A percentile compares a stretch with the other conserved stretches of the same genome.
These are phyloP conservation scores for Diorhabda elongata DNA, from an alignment of 1,140 invertebrate genomes.

Conservation along the genomic window DNA sequence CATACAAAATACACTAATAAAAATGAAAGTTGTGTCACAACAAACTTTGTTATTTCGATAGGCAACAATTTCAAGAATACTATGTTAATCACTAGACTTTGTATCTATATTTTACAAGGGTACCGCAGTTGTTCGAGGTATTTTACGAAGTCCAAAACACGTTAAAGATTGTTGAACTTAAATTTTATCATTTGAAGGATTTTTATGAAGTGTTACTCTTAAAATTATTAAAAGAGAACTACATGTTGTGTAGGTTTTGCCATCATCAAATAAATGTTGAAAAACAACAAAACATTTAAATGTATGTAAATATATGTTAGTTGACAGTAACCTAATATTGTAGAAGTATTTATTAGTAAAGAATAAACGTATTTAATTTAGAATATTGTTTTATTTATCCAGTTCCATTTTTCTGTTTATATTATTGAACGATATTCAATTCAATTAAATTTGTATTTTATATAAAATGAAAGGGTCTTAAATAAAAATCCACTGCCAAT, in stretches of 20 bases:
- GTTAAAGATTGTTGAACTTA: constrained; percentile 7
- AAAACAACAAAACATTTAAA: constrained; percentile 32
- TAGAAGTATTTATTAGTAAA: constrained; percentile 37
- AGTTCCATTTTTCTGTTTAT: not conserved
- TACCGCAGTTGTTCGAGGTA: no score
- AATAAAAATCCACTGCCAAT: no score
- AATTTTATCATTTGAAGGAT: not conserved
- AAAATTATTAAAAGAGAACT: constrained; percentile 15
- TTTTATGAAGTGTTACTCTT: constrained; percentile 3
- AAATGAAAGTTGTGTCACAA: no score
- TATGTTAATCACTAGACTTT: no score
- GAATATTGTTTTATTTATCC: not conserved
- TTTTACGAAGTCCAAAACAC: no score
- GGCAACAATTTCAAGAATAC: no score
- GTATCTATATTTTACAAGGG: no score
- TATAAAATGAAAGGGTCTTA: no score
- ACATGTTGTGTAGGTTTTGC: constrained; percentile 27
- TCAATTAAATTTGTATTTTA: no score
- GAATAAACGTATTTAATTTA: constrained; percentile 40
- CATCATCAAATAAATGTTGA: constrained; percentile 38
- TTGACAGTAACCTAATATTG: constrained; percentile 32
- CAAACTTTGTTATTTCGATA: no score
- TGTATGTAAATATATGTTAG: constrained; percentile 44
- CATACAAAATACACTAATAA: no score
- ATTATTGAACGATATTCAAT: no score